A percentile compares a stretch with the other conserved stretches of the same genome.
These are phyloP conservation scores for Indicator maculatus DNA, from an alignment of 2,113 vertebrate species.

Conservation along the genomic window DNA sequence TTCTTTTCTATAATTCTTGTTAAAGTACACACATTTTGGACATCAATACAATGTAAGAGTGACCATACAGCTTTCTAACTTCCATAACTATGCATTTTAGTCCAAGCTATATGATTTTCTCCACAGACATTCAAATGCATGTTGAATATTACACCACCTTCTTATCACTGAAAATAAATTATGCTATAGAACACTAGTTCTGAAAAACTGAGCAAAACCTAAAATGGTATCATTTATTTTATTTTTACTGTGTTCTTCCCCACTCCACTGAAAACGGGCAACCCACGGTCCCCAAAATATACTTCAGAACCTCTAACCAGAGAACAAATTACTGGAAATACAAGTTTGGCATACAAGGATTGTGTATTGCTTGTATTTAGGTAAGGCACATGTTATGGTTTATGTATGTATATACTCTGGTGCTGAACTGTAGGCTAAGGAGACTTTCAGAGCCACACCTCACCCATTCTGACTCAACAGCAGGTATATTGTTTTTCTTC, in stretches of 20 bases:
- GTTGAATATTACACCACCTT: not conserved
- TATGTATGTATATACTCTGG: not conserved
- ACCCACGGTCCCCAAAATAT: not conserved
- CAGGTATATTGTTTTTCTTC: not conserved
- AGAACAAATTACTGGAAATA: not conserved
- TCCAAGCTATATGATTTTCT: not conserved
- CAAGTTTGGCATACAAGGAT: accelerated
- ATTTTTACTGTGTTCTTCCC: not conserved
- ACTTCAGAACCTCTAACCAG: not conserved
- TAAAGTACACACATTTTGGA: not conserved
- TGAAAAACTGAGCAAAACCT: not conserved
- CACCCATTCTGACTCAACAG: not conserved
- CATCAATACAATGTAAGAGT: not conserved
- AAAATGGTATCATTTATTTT: not conserved
- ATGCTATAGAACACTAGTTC: not conserved
- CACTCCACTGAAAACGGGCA: accelerated
- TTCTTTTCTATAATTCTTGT: not conserved
- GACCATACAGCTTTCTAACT: not conserved
- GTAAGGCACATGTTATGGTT: not conserved
- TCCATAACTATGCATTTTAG: not conserved
- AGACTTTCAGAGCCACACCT: not conserved
- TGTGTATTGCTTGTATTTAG: not conserved
- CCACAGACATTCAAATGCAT: not conserved
- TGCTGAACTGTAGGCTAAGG: not conserved
- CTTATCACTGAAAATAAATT: not conserved